Evolutionary conservation across 2,888 invertebrate species (phyloP).

Genomic region (Alviniconcha strummeri): DNA sequence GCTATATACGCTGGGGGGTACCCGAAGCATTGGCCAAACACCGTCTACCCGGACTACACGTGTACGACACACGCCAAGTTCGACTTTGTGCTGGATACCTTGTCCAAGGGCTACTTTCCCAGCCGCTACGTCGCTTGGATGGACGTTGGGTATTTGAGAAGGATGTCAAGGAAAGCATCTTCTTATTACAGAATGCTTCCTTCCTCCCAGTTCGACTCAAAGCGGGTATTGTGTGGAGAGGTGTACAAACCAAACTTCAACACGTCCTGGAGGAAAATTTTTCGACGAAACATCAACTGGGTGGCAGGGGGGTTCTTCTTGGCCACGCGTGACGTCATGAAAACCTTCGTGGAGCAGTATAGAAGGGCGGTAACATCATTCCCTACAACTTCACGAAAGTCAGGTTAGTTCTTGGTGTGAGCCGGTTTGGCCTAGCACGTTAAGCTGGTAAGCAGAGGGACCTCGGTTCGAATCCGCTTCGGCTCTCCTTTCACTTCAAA

Average conservation of each 20-base stretch:
- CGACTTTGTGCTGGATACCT: slow-evolving; percentile 15
- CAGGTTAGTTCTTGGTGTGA: slow-evolving; percentile 9
- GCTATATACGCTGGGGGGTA: slow-evolving; percentile 5
- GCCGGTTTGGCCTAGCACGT: too few relatives aligned
- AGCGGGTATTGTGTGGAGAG: slow-evolving; percentile 13
- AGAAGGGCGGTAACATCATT: slow-evolving; percentile 19
- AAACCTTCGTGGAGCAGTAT: slow-evolving; percentile 23
- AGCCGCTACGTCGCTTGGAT: slow-evolving; percentile 19
- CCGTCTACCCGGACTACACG: slow-evolving; percentile 29
- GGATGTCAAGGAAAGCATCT: not conserved
- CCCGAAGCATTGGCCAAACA: slow-evolving; percentile 30
- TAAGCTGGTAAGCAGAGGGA: too few relatives aligned
- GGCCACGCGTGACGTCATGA: slow-evolving; percentile 16
- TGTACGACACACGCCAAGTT: slow-evolving; percentile 32
- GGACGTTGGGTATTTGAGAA: slow-evolving; percentile 28
- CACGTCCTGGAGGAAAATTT: not conserved
- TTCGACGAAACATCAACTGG: slow-evolving; percentile 24
- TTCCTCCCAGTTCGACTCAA: slow-evolving; percentile 4
- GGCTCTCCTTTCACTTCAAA: too few relatives aligned
- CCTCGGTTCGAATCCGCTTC: too few relatives aligned
- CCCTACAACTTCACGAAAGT: slow-evolving; percentile 11
- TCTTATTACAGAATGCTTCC: not conserved
- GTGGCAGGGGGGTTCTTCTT: slow-evolving; percentile 31
- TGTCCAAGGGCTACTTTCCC: not conserved
- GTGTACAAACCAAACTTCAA: slow-evolving; percentile 23